phyloP scores from a whole-genome alignment of 2,888 invertebrate genomes.

The Laothoe populi region DNA sequence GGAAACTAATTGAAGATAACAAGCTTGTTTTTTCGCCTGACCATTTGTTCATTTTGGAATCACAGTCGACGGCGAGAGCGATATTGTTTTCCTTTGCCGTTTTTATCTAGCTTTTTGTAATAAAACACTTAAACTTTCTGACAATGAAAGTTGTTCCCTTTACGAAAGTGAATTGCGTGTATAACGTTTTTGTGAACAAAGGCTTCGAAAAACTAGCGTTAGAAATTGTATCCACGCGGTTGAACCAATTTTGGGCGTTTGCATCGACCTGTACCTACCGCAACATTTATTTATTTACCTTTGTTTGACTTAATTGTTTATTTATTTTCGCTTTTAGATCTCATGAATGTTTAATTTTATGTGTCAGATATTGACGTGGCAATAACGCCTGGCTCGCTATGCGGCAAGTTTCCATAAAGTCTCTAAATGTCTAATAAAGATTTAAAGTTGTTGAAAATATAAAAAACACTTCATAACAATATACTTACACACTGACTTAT shows the following conservation, averaged over 20 bases:
- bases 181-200: conserved; percentile 36
- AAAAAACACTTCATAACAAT: too few species aligned
- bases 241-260: not conserved
- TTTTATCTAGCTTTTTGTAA: conserved; percentile 52
- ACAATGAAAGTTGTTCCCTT: conserved; percentile 44
- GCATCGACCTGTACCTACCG: not conserved
- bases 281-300: too few species aligned
- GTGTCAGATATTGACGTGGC: not conserved
- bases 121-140: conserved; percentile 43
- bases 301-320: too few species aligned
- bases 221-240: conserved; percentile 1
- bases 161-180: conserved; percentile 43
- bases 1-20: conserved; percentile 79
- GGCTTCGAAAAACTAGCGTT: conserved; percentile 35
- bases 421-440: too few species aligned
- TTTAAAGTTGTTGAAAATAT: too few species aligned
- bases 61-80: conserved; percentile 52
- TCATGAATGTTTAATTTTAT: not conserved
- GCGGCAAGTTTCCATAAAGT: too few species aligned
- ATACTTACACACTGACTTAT: too few species aligned
- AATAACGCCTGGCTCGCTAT: too few species aligned
- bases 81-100: conserved; percentile 64
- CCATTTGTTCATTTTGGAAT: conserved; percentile 63
- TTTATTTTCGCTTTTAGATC: not conserved
- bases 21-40: conserved; percentile 72